Conservation (phyloP, 2,113 vertebrate species). For the Protobothrops flavoviridis region DNA sequence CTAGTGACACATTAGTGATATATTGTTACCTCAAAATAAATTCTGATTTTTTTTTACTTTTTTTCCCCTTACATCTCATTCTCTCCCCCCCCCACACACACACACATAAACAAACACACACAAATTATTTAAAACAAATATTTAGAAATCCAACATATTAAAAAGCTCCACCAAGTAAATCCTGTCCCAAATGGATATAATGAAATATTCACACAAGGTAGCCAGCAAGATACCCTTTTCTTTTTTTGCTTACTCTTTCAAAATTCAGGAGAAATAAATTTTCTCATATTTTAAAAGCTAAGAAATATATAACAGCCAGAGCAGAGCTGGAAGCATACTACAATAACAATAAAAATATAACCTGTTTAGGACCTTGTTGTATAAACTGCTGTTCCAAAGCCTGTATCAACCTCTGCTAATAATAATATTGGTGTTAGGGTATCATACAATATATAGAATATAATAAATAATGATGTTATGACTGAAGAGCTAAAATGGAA, state of each 20-base stretch:
- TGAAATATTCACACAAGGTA: not conserved
- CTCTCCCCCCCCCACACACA: not conserved
- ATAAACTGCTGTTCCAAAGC: not conserved
- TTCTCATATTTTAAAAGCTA: not conserved
- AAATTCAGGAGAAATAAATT: not conserved
- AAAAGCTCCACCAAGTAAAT: not conserved
- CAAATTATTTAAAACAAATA: too few relatives aligned
- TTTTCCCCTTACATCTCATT: too few relatives aligned
- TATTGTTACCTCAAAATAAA: not conserved
- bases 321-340: not conserved
- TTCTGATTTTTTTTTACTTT: not conserved
- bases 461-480: not conserved
- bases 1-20: not conserved
- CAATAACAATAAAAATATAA: not conserved
- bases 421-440: not conserved
- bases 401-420: not conserved
- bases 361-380: not conserved
- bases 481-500: not conserved
- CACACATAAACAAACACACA: not conserved
- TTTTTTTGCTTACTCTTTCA: not conserved
- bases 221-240: not conserved
- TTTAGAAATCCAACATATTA: not conserved
- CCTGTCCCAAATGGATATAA: not conserved
- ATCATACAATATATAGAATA: not conserved
- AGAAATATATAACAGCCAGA: not conserved